Evolutionary conservation across 2,888 invertebrate genomes (phyloP).

Genomic region (Gastracanthus pulcherrimus): DNA sequence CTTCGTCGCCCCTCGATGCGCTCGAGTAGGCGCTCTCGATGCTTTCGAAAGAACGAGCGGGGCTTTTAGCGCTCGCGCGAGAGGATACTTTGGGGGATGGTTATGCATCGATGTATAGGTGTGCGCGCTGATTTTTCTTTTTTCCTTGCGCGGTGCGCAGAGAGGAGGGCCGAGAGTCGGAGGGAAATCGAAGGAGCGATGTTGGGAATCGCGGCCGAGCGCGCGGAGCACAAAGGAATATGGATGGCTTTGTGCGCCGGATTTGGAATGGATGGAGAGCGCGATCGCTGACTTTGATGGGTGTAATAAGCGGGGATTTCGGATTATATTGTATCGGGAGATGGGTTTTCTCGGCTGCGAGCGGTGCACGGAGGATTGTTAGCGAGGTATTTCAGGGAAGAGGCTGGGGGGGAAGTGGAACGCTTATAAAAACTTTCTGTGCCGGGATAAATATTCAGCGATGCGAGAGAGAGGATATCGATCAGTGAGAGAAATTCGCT

Average conservation of each 20-base stretch:
- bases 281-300: background rate
- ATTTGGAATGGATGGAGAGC: too few relatives aligned
- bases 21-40: constrained; percentile 60
- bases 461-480: too few relatives aligned
- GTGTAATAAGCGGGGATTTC: background rate
- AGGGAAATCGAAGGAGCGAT: background rate
- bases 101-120: constrained; percentile 2
- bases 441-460: too few relatives aligned
- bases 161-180: background rate
- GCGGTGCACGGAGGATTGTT: too few relatives aligned
- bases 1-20: constrained; percentile 65
- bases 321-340: background rate
- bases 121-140: background rate
- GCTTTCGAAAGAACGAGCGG: too few relatives aligned
- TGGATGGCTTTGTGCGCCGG: background rate
- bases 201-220: constrained; percentile 34
- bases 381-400: background rate
- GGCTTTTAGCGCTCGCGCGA: too few relatives aligned
- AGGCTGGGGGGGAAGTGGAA: background rate
- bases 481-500: too few relatives aligned
- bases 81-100: constrained; percentile 7
- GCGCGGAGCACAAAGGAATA: constrained; percentile 30
- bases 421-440: too few relatives aligned
- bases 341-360: too few relatives aligned
- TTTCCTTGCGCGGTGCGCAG: background rate